Percentiles rank a stretch among this genome's conserved stretches.
Evolutionary conservation across 2,113 vertebrate species (phyloP).

Genomic region (Calyptomena viridis): DNA sequence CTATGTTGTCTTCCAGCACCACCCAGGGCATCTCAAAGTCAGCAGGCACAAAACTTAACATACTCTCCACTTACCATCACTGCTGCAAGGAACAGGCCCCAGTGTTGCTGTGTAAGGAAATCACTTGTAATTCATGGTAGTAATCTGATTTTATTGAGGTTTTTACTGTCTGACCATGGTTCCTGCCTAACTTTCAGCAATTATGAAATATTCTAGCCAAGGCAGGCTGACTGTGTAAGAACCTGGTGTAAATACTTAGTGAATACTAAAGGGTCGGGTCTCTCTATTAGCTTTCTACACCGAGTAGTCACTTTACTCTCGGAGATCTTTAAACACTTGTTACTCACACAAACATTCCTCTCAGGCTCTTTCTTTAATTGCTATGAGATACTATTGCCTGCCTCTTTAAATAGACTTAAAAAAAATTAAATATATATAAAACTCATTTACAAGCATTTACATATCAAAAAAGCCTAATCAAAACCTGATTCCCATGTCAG

Average conservation of each 20-base stretch:
- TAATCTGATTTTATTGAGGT: not conserved
- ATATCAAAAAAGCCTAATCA: conserved; percentile 53
- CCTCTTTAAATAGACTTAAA: not conserved
- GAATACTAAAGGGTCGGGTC: not conserved
- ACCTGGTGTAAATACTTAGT: not conserved
- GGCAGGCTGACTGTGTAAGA: not conserved
- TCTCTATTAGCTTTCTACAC: not conserved
- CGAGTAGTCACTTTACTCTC: not conserved
- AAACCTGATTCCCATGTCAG: conserved; percentile 43
- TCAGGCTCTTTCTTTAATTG: not conserved
- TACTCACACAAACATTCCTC: not conserved
- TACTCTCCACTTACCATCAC: not conserved
- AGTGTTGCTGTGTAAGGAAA: not conserved
- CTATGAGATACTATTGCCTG: not conserved
- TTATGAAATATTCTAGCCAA: not conserved
- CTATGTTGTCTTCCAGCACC: accelerated
- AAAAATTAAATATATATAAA: not conserved
- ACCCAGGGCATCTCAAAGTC: not conserved
- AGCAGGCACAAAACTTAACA: not conserved
- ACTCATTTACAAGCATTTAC: conserved; percentile 45
- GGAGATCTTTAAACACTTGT: not conserved
- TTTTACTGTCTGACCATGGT: not conserved
- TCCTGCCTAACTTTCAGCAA: not conserved
- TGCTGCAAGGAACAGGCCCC: not conserved
- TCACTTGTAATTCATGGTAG: not conserved